Base-by-base conservation (phyloP, 2,888 invertebrate genomes). In the Theretra japonica region DNA sequence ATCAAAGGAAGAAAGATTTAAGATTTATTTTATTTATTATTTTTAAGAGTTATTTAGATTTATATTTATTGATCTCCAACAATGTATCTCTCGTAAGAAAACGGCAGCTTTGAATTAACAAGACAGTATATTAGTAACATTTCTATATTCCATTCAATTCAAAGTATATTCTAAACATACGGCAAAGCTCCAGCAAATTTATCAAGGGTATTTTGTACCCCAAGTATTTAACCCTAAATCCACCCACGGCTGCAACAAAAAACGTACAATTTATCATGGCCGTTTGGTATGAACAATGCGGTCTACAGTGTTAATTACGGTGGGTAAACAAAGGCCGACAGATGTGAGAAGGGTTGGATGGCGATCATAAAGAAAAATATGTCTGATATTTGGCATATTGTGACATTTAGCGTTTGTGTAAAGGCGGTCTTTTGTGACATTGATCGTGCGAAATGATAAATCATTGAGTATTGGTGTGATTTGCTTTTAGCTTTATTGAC, bases 291-390 rank as follows among this genome's bases (percentile, higher is more conserved):
- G 83, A 83, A 85, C 84, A 86, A 84, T 80, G 80, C 75, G 76
- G 76, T 74, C 76, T 75, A 79, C 81, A 78, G 79, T 83, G 83
- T 86, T 87, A 86, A 86, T 86, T 86, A 86, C 84, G 83, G 85
- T 80, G 75, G 75, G 75, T 78, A 80, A 83, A 73, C 73, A 73
- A 73, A 73, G 68, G 57, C 48, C 58, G 56, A 73, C 72, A 74
- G 72, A 75, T 73, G 76, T 73, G 73, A 74, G 72, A 75, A 76
- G 75, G 75, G 74, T 75, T 76, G 73, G 73, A 75, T 73, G 75
- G 72, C 69, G 57, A 72, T 74, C 74, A 73, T 72, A 72, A 74
- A 74, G 74, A 75, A 75, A 74, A 75, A 75, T 74, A 73, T 71
- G 72, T 70, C 65, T 65, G 56, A 68, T 41, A 70, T 65, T 65